Percentiles rank a stretch among this genome's conserved stretches.
Evolutionary conservation across 2,888 invertebrate genomes (phyloP).

Genomic region (Drosophila austrosaltans): DNA sequence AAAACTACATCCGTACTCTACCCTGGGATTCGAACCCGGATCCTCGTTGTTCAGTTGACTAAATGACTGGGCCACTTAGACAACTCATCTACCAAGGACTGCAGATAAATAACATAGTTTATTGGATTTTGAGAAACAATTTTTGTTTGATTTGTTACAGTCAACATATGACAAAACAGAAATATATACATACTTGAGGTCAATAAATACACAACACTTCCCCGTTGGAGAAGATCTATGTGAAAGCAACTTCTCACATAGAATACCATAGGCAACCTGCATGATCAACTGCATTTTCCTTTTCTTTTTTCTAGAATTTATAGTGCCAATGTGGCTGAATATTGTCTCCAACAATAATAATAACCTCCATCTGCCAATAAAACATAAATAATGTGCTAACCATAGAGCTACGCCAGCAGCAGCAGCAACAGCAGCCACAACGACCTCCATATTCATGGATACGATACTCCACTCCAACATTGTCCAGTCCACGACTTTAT

Average conservation of each 20-base stretch:
- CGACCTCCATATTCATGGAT: constrained; percentile 3
- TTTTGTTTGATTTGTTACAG: no score
- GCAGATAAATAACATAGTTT: no score
- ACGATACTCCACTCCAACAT: constrained; percentile 15
- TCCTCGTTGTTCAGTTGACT: no score
- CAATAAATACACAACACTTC: not conserved
- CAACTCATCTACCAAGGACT: no score
- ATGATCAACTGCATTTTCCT: not conserved
- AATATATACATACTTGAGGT: no score
- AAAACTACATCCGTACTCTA: no score
- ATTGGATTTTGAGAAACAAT: no score
- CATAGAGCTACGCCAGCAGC: constrained; percentile 42
- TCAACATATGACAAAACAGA: no score
- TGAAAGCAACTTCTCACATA: not conserved
- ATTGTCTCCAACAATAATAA: constrained; percentile 32
- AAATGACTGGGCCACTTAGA: no score
- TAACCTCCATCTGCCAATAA: constrained; percentile 51
- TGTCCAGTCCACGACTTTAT: constrained; percentile 30
- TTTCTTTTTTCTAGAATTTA: constrained; percentile 18
- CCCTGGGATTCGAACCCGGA: no score
- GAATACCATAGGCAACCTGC: not conserved
- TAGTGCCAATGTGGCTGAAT: constrained; percentile 38
- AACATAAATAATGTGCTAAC: constrained; percentile 50
- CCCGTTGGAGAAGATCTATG: not conserved
- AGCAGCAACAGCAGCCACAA: constrained; percentile 16